phyloP scores from a whole-genome alignment of 2,888 invertebrate species.

The Eupithecia insigniata region DNA sequence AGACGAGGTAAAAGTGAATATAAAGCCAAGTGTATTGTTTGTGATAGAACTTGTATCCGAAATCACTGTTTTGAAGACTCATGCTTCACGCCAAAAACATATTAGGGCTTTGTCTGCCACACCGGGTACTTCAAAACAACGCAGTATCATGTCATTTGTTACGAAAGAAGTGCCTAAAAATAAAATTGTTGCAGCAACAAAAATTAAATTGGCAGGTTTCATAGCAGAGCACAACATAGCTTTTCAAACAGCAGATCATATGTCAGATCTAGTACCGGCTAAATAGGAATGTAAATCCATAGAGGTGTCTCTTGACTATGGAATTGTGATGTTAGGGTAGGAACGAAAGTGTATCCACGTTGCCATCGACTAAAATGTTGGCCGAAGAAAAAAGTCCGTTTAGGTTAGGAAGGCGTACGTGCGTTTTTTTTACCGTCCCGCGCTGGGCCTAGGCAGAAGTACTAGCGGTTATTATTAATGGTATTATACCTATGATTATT shows the following conservation, averaged over 20 bases:
- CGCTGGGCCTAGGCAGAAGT: too few species aligned
- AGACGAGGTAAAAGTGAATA: constrained; percentile 16
- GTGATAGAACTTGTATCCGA: constrained; percentile 13
- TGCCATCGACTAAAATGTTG: too few species aligned
- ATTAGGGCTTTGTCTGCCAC: constrained; percentile 15
- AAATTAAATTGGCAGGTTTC: constrained; percentile 22
- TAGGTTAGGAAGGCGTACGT: too few species aligned
- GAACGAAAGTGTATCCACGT: too few species aligned
- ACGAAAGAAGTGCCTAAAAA: constrained; percentile 19
- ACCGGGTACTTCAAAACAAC: constrained; percentile 15
- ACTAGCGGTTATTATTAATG: too few species aligned
- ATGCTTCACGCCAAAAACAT: constrained; percentile 14
- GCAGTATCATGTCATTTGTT: constrained; percentile 17
- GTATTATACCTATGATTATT: too few species aligned
- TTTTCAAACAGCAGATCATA: constrained; percentile 10
- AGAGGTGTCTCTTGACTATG: too few species aligned
- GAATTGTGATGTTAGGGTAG: too few species aligned
- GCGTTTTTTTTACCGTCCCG: too few species aligned
- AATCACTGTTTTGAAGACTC: neutral
- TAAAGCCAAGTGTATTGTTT: constrained; percentile 25
- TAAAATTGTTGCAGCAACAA: constrained; percentile 11
- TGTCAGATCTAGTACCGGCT: constrained; percentile 14
- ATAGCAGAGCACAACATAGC: constrained; percentile 23
- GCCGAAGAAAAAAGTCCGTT: too few species aligned
- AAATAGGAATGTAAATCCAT: too few species aligned